Evolutionary conservation across 2,113 vertebrate genomes (phyloP).

Genomic region (Colaptes auratus): DNA sequence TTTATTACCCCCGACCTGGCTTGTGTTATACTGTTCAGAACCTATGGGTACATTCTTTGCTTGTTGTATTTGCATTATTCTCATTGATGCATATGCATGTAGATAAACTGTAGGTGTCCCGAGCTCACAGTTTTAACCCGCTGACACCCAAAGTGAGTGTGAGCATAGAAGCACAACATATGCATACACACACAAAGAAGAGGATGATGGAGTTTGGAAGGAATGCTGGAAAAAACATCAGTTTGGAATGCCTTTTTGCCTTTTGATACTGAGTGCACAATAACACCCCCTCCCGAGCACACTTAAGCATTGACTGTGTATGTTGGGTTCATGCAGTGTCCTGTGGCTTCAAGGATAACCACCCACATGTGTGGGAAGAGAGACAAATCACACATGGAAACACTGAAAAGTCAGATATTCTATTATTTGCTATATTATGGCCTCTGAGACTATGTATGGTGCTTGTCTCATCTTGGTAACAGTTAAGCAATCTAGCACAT

Average conservation of each 20-base stretch:
- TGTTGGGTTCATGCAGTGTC: background rate
- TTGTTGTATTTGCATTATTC: background rate
- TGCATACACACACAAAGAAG: background rate
- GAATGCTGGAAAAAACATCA: background rate
- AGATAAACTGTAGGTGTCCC: background rate
- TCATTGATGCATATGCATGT: background rate
- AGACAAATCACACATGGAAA: background rate
- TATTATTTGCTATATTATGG: background rate
- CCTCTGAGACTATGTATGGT: background rate
- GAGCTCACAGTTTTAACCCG: background rate
- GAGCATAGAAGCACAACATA: background rate
- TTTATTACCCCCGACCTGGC: background rate
- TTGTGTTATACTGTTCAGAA: background rate
- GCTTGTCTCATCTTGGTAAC: background rate
- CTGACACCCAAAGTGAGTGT: background rate
- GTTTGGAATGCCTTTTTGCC: background rate
- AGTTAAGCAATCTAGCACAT: constrained; percentile 2
- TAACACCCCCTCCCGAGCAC: background rate
- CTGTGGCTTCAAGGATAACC: background rate
- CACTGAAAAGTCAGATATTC: background rate
- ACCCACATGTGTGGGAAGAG: background rate
- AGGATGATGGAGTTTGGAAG: background rate
- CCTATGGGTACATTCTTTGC: background rate
- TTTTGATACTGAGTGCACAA: background rate
- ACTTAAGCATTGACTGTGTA: background rate